These are phyloP conservation scores for Lasioglossum vierecki DNA, from an alignment of 2,888 invertebrate genomes.

Conservation along the genomic window DNA sequence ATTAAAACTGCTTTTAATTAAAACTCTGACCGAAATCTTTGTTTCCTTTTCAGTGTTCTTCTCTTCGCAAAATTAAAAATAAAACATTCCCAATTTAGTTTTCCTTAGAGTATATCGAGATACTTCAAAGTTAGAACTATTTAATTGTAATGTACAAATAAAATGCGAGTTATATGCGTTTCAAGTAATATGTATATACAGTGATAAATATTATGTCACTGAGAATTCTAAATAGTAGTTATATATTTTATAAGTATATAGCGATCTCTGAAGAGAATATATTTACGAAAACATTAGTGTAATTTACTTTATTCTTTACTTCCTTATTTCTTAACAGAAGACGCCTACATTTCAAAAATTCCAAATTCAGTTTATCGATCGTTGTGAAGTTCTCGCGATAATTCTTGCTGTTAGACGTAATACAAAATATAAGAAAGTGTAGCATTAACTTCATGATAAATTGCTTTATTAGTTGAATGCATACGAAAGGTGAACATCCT, in stretches of 20 bases:
- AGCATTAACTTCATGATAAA: not conserved
- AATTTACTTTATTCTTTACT: constrained; percentile 6
- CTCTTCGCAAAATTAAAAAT: not conserved
- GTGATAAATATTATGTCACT: constrained; percentile 17
- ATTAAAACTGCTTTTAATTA: not conserved
- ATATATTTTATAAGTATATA: not conserved
- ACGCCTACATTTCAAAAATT: constrained; percentile 16
- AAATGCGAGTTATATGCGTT: not conserved
- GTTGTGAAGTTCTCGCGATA: not conserved
- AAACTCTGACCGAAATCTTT: not conserved
- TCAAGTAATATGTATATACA: constrained; percentile 12
- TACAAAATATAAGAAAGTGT: constrained; percentile 26
- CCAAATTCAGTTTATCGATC: not conserved
- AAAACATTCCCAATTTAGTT: not conserved
- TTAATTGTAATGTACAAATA: not conserved
- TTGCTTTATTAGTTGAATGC: constrained; percentile 39
- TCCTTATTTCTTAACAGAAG: constrained; percentile 17
- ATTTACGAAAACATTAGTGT: constrained; percentile 27
- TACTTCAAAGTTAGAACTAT: constrained; percentile 18
- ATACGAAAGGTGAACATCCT: constrained; percentile 58
- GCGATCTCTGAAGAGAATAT: constrained; percentile 21
- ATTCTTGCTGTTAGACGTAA: not conserved
- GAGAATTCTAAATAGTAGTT: not conserved
- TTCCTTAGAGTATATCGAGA: not conserved
- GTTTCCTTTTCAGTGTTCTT: not conserved